A percentile compares a stretch with the other conserved stretches of the same genome.
Conservation (phyloP, 2,797 vertebrate genomes). For the Neostethus bicornis region DNA sequence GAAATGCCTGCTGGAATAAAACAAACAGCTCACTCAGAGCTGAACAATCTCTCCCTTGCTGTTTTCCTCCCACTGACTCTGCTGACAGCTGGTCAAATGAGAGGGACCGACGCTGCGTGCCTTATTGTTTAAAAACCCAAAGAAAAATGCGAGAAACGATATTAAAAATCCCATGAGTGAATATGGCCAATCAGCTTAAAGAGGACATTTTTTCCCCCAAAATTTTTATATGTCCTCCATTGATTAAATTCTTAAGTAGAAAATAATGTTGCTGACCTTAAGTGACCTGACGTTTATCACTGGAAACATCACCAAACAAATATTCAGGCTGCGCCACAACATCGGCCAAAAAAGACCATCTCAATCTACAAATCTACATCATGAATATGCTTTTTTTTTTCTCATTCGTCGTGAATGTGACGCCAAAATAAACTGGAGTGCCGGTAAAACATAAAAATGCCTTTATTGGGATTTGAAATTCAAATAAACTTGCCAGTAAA, state of each 20-base stretch:
- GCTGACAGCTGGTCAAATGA: conserved; percentile 33
- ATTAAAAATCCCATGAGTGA: too few relatives aligned
- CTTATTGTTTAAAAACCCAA: conserved; percentile 14
- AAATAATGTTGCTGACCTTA: conserved; percentile 8
- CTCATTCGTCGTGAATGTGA: too few relatives aligned
- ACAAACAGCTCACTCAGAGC: conserved; percentile 55
- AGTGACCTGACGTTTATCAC: conserved; percentile 4
- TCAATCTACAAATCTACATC: not conserved
- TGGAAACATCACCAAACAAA: conserved; percentile 15
- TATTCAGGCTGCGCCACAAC: conserved; percentile 1
- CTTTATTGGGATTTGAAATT: too few relatives aligned
- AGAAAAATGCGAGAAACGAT: too few relatives aligned
- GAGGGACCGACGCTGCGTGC: conserved; percentile 5
- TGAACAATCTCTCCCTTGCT: conserved; percentile 33
- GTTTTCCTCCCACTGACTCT: conserved; percentile 8
- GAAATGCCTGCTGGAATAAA: conserved; percentile 58
- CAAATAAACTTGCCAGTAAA: too few relatives aligned
- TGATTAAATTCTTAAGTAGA: not conserved
- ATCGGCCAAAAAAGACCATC: not conserved
- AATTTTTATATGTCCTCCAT: not conserved
- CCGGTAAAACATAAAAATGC: too few relatives aligned
- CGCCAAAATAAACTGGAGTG: too few relatives aligned
- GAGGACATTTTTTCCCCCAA: not conserved
- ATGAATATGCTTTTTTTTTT: not conserved
- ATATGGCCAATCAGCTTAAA: conserved; percentile 7